Percentiles rank a stretch among this genome's conserved stretches.
phyloP scores from a whole-genome alignment of 2,888 invertebrate species.

The Cryptophagus acutangulus region DNA sequence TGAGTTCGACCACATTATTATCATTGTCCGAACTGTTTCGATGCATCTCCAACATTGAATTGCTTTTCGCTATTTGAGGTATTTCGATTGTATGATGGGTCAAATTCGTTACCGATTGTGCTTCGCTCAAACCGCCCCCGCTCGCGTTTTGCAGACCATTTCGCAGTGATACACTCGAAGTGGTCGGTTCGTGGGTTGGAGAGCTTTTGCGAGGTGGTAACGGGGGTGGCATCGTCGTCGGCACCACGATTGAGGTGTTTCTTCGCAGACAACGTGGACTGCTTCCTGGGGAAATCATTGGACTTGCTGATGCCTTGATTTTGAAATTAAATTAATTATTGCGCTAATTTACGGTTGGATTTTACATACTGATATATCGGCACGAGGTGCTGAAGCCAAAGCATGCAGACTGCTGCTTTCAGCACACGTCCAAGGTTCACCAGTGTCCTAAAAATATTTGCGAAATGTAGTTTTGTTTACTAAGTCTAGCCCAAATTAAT shows the following conservation, averaged over 20 bases:
- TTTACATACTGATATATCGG: conserved; percentile 47
- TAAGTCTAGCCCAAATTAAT: conserved; percentile 3
- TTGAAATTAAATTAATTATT: not conserved
- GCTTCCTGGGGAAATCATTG: conserved; percentile 55
- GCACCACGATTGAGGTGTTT: conserved; percentile 40
- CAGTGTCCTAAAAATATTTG: conserved; percentile 46
- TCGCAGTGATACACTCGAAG: conserved; percentile 21
- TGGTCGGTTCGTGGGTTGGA: conserved; percentile 47
- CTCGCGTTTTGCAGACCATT: conserved; percentile 24
- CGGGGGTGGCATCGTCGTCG: conserved; percentile 49
- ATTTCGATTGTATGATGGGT: conserved; percentile 32
- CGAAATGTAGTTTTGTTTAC: not conserved
- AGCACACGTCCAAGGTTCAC: conserved; percentile 51
- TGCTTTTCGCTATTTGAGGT: conserved; percentile 42
- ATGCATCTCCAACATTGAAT: conserved; percentile 44
- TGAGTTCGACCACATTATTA: conserved; percentile 45
- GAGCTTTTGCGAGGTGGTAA: conserved; percentile 59
- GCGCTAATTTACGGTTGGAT: not conserved
- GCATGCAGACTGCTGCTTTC: conserved; percentile 52
- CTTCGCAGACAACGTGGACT: conserved; percentile 51
- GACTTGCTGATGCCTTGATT: conserved; percentile 50
- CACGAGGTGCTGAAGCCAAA: conserved; percentile 51
- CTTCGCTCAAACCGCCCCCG: conserved; percentile 35
- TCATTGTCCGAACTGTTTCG: conserved; percentile 21
- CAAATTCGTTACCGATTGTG: conserved; percentile 41